phyloP scores from a whole-genome alignment of 2,888 invertebrate species.

The Apodemia hepburni region DNA sequence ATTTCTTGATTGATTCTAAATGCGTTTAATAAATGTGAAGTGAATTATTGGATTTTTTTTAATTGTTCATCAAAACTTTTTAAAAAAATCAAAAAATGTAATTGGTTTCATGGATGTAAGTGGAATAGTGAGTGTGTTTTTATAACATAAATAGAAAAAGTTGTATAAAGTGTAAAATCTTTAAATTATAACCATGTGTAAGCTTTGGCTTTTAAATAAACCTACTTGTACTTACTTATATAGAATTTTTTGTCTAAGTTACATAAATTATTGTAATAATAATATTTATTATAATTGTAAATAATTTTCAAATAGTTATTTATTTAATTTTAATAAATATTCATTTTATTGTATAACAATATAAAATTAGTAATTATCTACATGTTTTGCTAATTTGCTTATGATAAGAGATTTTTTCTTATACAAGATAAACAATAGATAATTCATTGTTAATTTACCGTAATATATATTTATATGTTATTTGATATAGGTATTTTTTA shows the following conservation, averaged over 20 bases:
- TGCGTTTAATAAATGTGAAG: too few relatives aligned
- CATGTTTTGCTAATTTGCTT: slow-evolving; percentile 8
- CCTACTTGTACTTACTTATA: not conserved
- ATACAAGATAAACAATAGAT: slow-evolving; percentile 1
- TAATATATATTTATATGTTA: slow-evolving; percentile 5
- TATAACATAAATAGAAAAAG: too few relatives aligned
- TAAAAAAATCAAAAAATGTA: too few relatives aligned
- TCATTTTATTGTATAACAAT: slow-evolving; percentile 8
- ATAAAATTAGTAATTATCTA: slow-evolving; percentile 14
- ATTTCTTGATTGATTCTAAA: too few relatives aligned
- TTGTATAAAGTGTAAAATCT: too few relatives aligned
- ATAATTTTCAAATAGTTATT: slow-evolving; percentile 7
- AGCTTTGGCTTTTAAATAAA: not conserved
- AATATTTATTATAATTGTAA: slow-evolving; percentile 8
- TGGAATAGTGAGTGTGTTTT: not conserved
- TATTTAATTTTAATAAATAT: slow-evolving; percentile 21
- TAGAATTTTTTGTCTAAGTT: not conserved
- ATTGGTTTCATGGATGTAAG: not conserved
- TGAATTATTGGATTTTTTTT: too few relatives aligned
- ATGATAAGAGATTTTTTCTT: not conserved
- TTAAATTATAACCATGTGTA: too few relatives aligned
- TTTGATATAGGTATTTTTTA: slow-evolving; percentile 53
- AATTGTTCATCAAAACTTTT: too few relatives aligned
- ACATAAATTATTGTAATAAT: not conserved
- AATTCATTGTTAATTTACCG: not conserved